Evolutionary conservation across 2,113 vertebrate genomes (phyloP), one percentile per base, ranked within the genome.

Genomic region (Ceyx margarethae): DNA sequence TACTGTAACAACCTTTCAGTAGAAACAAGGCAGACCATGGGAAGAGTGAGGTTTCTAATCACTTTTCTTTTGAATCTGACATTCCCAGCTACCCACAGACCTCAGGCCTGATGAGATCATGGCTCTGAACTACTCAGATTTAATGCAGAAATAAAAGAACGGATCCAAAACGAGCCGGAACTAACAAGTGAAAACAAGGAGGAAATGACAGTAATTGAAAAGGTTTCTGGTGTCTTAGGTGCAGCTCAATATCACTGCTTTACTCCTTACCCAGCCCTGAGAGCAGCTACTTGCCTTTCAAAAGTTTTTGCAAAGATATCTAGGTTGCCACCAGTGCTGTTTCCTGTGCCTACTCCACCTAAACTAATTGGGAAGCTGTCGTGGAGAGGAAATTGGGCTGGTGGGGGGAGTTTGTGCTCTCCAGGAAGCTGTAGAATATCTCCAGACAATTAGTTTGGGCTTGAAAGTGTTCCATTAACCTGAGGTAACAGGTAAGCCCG

Each of bases 371-470:
- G 77, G 85, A 89, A 92, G 72, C 26, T 57, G 1, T 19, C 76
- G n/a, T 1, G 17, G 73, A 65, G 37, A n/a, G 60, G 65, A 77
- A 85, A 85, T 67, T 22, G 65, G 21, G 50, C 33, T 84, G 65
- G n/a, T 35, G 9, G 25, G 65, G 48, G 69, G 53, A 83, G 40
- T 35, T 78, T 1, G 10, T 85, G 48, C 75, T 87, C 61, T 85
- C 82, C 68, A 64, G 73, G 81, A 85, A 83, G 15, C 53, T 62
- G 17, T 13, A 56, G 72, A 71, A 89, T 88, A 80, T 57, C 72
- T 85, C 58, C 62, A 62, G 82, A 78, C 90, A 95, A 82, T 87
- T 67, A 87, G 77, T 75, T 94, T 93, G 67, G 75, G 60, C 85
- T 83, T 81, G 57, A 71, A 89, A 90, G 85, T 14, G 2, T 81